phyloP scores from a whole-genome alignment of 1,140 invertebrate genomes.

The Drosophila asahinai region DNA sequence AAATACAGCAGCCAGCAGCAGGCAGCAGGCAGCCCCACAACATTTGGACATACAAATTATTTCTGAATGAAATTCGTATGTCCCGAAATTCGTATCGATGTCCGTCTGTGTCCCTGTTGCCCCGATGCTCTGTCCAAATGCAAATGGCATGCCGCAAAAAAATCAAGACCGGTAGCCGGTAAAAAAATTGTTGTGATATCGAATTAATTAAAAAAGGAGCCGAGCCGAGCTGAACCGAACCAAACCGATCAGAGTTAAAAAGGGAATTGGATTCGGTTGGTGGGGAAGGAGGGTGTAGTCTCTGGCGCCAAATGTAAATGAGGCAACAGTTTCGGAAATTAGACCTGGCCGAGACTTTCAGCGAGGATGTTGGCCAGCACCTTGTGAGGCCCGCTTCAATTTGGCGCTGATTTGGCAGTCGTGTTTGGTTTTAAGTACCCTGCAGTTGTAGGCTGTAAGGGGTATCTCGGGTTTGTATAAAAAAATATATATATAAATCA shows the following conservation, averaged over 20 bases:
- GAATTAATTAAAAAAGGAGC: conserved; percentile 78
- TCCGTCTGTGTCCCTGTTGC: conserved; percentile 29
- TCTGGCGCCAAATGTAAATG: conserved; percentile 80
- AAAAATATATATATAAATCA: background rate
- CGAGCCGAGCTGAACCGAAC: conserved; percentile 21
- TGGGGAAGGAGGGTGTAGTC: background rate
- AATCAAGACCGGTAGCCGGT: conserved; percentile 78
- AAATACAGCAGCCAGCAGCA: conserved; percentile 57
- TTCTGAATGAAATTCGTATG: conserved; percentile 80
- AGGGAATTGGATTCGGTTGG: conserved; percentile 44
- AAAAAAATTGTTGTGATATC: conserved; percentile 81
- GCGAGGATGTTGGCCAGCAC: conserved; percentile 53
- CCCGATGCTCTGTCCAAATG: conserved; percentile 58
- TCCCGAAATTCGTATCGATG: conserved; percentile 76
- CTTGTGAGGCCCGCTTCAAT: conserved; percentile 79
- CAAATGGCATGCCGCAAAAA: conserved; percentile 74
- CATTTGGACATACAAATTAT: conserved; percentile 83
- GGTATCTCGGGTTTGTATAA: background rate
- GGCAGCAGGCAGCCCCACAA: conserved; percentile 37
- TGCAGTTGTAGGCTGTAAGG: background rate
- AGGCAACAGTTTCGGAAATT: conserved; percentile 76
- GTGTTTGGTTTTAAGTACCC: conserved; percentile 52
- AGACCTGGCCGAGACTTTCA: conserved; percentile 25
- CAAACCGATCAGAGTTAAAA: conserved; percentile 17
- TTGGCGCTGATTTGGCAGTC: conserved; percentile 80